phyloP scores from a whole-genome alignment of 2,797 vertebrate species.

The Lindbergichthys nudifrons region DNA sequence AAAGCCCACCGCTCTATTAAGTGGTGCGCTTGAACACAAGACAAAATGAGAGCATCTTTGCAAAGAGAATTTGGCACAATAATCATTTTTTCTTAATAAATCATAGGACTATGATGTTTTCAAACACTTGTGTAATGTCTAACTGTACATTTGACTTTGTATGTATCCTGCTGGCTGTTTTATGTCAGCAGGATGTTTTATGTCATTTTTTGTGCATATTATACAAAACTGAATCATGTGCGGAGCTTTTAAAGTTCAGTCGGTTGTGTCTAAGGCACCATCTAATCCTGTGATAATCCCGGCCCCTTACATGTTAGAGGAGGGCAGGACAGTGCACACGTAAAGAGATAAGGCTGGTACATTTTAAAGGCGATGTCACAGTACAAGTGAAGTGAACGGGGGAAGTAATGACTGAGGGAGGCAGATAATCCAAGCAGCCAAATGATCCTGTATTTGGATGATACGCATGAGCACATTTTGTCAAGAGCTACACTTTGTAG shows the following conservation, averaged over 20 bases:
- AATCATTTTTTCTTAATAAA: too few species aligned
- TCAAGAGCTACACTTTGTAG: slow-evolving; percentile 6
- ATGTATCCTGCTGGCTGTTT: slow-evolving; percentile 13
- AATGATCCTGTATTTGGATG: slow-evolving; percentile 53
- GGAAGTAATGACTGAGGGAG: slow-evolving; percentile 32
- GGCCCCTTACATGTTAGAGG: slow-evolving; percentile 62
- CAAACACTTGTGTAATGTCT: not conserved
- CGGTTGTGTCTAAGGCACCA: slow-evolving; percentile 30
- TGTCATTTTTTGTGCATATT: slow-evolving; percentile 10
- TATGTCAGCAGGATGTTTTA: slow-evolving; percentile 16
- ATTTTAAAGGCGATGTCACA: slow-evolving; percentile 35
- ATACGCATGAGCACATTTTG: slow-evolving; percentile 43
- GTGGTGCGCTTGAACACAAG: too few species aligned
- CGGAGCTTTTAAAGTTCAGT: slow-evolving; percentile 32
- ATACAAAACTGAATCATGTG: slow-evolving; percentile 41
- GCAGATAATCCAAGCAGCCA: slow-evolving; percentile 55
- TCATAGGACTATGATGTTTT: too few species aligned
- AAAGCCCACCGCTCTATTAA: too few species aligned
- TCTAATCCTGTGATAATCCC: slow-evolving; percentile 79
- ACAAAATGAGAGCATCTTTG: too few species aligned
- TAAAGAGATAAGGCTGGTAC: slow-evolving; percentile 44
- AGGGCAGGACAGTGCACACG: slow-evolving; percentile 47
- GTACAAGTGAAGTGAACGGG: slow-evolving; percentile 27
- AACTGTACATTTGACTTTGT: not conserved
- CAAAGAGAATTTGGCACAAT: too few species aligned